Percentiles rank a stretch among this genome's conserved stretches.
Conservation (phyloP, 2,797 vertebrate species). For the Chrysocyon brachyurus region DNA sequence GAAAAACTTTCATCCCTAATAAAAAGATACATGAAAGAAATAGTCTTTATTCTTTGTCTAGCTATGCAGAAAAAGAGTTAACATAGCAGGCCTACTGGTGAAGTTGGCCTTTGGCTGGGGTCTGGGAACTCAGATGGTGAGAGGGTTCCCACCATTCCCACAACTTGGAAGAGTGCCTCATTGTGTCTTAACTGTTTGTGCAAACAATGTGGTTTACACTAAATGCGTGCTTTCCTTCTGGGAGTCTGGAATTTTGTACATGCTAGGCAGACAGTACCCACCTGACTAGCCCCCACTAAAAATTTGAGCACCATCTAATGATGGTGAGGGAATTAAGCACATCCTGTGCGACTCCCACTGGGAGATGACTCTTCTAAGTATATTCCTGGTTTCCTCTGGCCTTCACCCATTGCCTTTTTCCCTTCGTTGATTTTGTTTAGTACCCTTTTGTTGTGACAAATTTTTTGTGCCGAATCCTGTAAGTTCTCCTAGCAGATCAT, state of each 20-base stretch:
- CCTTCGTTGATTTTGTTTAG: background rate
- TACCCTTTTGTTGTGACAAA: background rate
- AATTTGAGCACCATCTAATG: background rate
- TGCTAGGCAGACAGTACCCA: background rate
- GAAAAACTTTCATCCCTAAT: slow-evolving; percentile 32
- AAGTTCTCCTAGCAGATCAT: background rate
- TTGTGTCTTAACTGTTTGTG: background rate
- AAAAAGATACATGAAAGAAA: background rate
- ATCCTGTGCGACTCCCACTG: background rate
- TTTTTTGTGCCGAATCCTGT: background rate
- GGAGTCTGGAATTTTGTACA: slow-evolving; percentile 18
- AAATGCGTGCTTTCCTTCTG: slow-evolving; percentile 46
- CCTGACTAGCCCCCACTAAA: background rate
- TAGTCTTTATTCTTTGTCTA: slow-evolving; percentile 10
- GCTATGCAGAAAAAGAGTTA: background rate
- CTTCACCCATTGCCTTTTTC: background rate
- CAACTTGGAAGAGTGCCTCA: background rate
- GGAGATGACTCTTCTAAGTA: background rate
- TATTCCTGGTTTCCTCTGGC: background rate
- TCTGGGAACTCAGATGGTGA: slow-evolving; percentile 1
- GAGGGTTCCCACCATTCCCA: background rate
- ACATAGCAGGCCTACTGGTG: background rate
- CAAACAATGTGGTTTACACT: slow-evolving; percentile 48
- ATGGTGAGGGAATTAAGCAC: background rate
- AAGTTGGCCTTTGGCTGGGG: background rate